A percentile compares a stretch with the other conserved stretches of the same genome.
These are phyloP conservation scores for Smittia aterrima DNA, from an alignment of 2,888 invertebrate species.

Conservation along the genomic window DNA sequence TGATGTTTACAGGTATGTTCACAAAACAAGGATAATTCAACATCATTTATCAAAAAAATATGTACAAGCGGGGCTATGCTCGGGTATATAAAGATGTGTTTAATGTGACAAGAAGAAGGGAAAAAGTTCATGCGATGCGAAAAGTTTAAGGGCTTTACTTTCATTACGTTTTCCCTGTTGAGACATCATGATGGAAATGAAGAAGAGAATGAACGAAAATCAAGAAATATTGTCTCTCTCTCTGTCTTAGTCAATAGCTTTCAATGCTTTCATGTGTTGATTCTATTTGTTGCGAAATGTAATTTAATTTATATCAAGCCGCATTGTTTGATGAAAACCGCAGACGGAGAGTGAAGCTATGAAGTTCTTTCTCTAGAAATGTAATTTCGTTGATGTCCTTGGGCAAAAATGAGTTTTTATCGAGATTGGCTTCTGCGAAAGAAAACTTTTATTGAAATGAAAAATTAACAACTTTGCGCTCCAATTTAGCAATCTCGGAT, in stretches of 20 bases:
- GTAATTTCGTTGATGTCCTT: too few species aligned
- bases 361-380: too few species aligned
- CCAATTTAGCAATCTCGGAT: too few species aligned
- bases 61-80: background rate
- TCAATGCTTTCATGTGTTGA: background rate
- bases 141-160: background rate
- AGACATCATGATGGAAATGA: background rate
- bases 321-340: background rate
- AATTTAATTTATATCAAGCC: background rate
- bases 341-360: too few species aligned
- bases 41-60: constrained; percentile 16
- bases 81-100: background rate
- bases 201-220: background rate
- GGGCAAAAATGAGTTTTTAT: too few species aligned
- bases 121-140: constrained; percentile 2
- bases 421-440: too few species aligned
- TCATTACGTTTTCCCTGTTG: constrained; percentile 4
- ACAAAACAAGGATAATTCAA: constrained; percentile 5
- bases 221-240: background rate
- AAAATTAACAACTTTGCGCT: too few species aligned
- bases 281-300: background rate
- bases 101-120: background rate
- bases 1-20: constrained; percentile 20
- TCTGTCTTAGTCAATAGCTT: background rate
- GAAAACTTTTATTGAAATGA: too few species aligned